Base-by-base conservation (phyloP, 2,888 invertebrate genomes). In the Itoplectis maculator region DNA sequence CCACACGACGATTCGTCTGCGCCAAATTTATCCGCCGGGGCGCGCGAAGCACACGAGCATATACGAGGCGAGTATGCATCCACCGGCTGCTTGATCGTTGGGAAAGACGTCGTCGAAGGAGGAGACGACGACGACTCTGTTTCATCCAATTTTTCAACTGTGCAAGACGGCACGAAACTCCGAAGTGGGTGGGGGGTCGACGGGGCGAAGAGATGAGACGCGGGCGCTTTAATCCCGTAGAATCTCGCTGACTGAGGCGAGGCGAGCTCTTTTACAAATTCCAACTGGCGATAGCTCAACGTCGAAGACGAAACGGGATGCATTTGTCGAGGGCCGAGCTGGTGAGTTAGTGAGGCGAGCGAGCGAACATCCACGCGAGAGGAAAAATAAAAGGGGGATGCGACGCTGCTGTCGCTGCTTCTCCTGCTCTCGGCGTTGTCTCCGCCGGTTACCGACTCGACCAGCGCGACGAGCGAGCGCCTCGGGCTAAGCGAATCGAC, bases 111-210 rank as follows among this genome's bases (percentile, higher is more conserved):
- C 82, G 70, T 74, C 35, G 72, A 78, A n/a, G n/a, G n/a, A n/a
- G n/a, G n/a, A n/a, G 81, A 2, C 29, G 29, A 37, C 37, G 80
- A 79, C 69, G 73, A 65, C 56, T 65, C 69, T 65, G 77, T 84
- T 79, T 86, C 75, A 72, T 86, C 84, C 87, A 88, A 90, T 88
- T 90, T 89, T 88, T 90, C 89, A 90, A 77, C 81, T 83, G 79
- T 79, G 81, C 86, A 81, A 63, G 56, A 65, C 63, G 79, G 81
- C 82, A 83, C 84, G 85, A 83, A 83, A 74, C 63, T 80, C 15
- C 13, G 69, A 15, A 40, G 18, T 20, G 51, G 13, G 29, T 3
- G 29, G 5, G 29, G 29, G 29, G 2, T 29, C 3, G 2, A 29
- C 29, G 29, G 29, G 29, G 29, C 3, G 29, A 29, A 29, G 29